These are phyloP conservation scores for Campaea margaritaria DNA, from an alignment of 2,888 invertebrate genomes.

Conservation along the genomic window DNA sequence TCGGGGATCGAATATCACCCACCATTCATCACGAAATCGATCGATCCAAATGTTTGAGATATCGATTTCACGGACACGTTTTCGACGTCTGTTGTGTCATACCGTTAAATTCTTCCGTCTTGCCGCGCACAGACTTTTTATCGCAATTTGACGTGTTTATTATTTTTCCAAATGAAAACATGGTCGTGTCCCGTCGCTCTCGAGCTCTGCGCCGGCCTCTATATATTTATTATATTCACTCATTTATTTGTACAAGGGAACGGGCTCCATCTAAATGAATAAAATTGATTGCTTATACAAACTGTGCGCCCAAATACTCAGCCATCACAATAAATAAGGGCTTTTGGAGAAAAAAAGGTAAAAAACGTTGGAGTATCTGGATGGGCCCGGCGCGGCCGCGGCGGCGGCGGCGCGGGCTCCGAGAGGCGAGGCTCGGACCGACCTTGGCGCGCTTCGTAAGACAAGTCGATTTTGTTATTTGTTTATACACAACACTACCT, in stretches of 20 bases:
- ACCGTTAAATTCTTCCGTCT: constrained; percentile 42
- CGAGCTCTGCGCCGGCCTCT: constrained; percentile 8
- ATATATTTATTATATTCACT: constrained; percentile 56
- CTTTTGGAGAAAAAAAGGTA: constrained; percentile 72
- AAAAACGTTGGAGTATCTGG: constrained; percentile 61
- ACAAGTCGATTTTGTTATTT: constrained; percentile 85
- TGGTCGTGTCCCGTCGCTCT: constrained; percentile 18
- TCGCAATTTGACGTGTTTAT: constrained; percentile 35
- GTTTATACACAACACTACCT: constrained; percentile 85
- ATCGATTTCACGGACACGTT: constrained; percentile 75
- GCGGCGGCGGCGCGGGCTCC: constrained; percentile 52
- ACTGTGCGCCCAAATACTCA: constrained; percentile 84
- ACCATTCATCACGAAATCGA: constrained; percentile 79
- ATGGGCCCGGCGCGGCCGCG: no score
- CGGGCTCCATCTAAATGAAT: constrained; percentile 82
- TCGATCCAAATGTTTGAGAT: constrained; percentile 72
- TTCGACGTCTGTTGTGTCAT: constrained; percentile 55
- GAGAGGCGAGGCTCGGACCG: constrained; percentile 60
- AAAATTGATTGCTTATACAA: constrained; percentile 86
- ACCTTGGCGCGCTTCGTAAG: constrained; percentile 80
- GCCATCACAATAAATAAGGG: constrained; percentile 83
- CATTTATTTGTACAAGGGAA: constrained; percentile 79
- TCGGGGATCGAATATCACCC: constrained; percentile 71
- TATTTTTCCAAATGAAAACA: constrained; percentile 31
- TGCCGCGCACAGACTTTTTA: constrained; percentile 33